Percentiles rank a stretch among this genome's conserved stretches.
These are phyloP conservation scores for Charina bottae DNA, from an alignment of 2,113 vertebrate genomes.

Conservation along the genomic window DNA sequence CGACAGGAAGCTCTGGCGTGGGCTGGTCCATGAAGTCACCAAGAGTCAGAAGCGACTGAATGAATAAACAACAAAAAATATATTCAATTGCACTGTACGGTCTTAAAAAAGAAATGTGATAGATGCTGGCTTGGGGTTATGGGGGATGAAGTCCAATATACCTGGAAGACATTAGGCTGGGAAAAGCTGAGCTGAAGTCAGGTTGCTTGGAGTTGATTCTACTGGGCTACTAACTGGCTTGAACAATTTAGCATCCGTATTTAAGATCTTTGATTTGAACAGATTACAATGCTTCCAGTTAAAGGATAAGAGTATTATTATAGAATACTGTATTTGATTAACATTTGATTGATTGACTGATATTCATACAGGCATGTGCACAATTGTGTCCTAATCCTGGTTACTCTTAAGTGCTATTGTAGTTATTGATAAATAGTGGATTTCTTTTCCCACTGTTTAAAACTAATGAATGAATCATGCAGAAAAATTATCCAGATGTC, in stretches of 20 bases:
- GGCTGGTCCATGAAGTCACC: too few relatives aligned
- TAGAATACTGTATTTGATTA: neutral
- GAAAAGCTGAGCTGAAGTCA: neutral
- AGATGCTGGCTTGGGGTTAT: neutral
- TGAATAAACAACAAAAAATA: too few relatives aligned
- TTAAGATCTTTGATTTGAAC: neutral
- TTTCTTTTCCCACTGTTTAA: neutral
- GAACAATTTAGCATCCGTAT: neutral
- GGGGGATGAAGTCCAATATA: neutral
- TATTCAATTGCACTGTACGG: neutral
- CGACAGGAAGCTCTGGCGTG: too few relatives aligned
- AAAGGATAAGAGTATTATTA: neutral
- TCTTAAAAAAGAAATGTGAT: neutral
- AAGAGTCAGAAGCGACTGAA: too few relatives aligned
- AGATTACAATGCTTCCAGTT: neutral
- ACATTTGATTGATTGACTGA: neutral
- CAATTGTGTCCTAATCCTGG: neutral
- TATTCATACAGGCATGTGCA: neutral
- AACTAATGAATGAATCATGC: neutral
- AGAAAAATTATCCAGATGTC: constrained; percentile 1
- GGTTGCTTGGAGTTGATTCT: neutral
- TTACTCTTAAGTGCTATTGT: neutral
- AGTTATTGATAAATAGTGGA: neutral
- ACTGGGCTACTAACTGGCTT: neutral
- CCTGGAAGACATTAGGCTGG: neutral